These are phyloP conservation scores for Sialis fuliginosa DNA, from an alignment of 2,888 invertebrate genomes.

Conservation along the genomic window DNA sequence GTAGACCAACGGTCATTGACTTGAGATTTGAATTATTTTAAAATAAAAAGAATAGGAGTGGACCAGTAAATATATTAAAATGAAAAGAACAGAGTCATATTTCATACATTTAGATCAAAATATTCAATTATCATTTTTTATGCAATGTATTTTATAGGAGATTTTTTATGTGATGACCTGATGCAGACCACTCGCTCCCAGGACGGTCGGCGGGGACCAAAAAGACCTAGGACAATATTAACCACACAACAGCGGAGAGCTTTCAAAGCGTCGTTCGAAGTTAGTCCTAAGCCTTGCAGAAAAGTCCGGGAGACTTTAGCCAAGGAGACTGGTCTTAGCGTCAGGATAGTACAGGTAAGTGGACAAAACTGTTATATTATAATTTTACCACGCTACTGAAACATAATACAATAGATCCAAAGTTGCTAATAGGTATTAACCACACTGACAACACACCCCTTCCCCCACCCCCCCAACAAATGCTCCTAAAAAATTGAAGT, in stretches of 20 bases:
- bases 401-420: too few relatives aligned
- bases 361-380: constrained; percentile 1
- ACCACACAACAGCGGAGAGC: constrained; percentile 68
- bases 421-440: too few relatives aligned
- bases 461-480: too few relatives aligned
- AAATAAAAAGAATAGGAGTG: too few relatives aligned
- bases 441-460: too few relatives aligned
- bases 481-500: too few relatives aligned
- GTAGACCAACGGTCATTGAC: too few relatives aligned
- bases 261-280: constrained; percentile 72
- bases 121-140: too few relatives aligned
- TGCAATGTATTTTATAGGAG: constrained; percentile 19
- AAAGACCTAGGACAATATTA: constrained; percentile 65
- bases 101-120: too few relatives aligned
- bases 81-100: too few relatives aligned
- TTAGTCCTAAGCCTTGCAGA: constrained; percentile 68
- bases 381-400: background rate
- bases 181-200: constrained; percentile 34
- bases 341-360: constrained; percentile 64
- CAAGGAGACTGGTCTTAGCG: constrained; percentile 68
- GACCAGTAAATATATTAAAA: too few relatives aligned
- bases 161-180: constrained; percentile 40
- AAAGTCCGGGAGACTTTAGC: constrained; percentile 68
- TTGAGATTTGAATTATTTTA: too few relatives aligned
- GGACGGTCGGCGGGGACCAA: constrained; percentile 57